These are phyloP conservation scores for Naso thynnoides DNA, from an alignment of 2,797 vertebrate species.

Conservation along the genomic window DNA sequence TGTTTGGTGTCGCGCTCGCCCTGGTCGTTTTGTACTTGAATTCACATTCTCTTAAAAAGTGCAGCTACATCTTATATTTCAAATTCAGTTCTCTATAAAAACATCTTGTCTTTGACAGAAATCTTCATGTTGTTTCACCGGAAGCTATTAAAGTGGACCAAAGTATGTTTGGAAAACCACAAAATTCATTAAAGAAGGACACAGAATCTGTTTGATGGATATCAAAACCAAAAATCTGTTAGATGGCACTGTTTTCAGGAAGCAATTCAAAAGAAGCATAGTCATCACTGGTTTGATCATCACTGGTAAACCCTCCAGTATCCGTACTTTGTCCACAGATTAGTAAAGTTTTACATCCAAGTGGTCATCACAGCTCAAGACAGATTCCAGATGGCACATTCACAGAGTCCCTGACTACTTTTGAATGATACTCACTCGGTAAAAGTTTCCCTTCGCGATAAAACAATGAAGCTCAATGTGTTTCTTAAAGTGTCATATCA, in stretches of 20 bases:
- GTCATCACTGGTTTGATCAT: constrained; percentile 32
- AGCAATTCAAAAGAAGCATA: constrained; percentile 47
- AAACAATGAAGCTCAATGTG: constrained; percentile 33
- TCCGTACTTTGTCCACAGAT: constrained; percentile 36
- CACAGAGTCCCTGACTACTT: constrained; percentile 62
- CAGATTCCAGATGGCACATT: constrained; percentile 66
- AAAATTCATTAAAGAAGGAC: constrained; percentile 25
- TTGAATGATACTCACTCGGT: constrained; percentile 40
- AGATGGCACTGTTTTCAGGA: constrained; percentile 32
- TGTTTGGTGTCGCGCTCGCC: constrained; percentile 33
- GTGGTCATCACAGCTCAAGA: constrained; percentile 59
- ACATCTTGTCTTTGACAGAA: constrained; percentile 49
- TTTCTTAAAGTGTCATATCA: constrained; percentile 60
- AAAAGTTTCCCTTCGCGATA: constrained; percentile 38
- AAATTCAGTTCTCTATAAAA: constrained; percentile 60
- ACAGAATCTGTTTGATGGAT: constrained; percentile 19
- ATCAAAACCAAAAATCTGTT: constrained; percentile 8
- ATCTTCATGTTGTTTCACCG: constrained; percentile 41
- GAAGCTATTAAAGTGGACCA: constrained; percentile 21
- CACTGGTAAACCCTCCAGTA: constrained; percentile 39
- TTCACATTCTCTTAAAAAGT: constrained; percentile 50
- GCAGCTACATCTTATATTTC: constrained; percentile 50
- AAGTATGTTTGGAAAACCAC: constrained; percentile 19
- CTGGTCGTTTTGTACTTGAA: constrained; percentile 31
- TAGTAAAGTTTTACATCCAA: constrained; percentile 72